Conservation (phyloP, 2,888 invertebrate genomes). For the Pheosia tremula region DNA sequence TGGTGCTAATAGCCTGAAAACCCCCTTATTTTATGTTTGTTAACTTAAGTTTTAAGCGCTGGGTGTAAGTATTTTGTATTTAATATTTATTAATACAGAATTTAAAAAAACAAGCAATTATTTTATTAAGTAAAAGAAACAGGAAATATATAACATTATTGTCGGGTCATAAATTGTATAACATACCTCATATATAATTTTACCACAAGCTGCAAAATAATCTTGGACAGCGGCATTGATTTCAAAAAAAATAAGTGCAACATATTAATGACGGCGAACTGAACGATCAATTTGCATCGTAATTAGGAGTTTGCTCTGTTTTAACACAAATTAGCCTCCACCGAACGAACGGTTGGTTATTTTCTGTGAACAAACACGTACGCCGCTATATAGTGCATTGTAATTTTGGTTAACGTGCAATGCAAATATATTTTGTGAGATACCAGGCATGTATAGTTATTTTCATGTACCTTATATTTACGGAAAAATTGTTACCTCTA, state of each 20-base stretch:
- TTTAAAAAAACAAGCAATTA: too few relatives aligned
- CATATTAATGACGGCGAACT: constrained; percentile 62
- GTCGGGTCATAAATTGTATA: too few relatives aligned
- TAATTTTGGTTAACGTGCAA: constrained; percentile 36
- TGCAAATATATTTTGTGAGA: constrained; percentile 27
- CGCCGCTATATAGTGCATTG: constrained; percentile 40
- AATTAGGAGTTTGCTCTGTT: constrained; percentile 74
- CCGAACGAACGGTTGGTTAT: constrained; percentile 58
- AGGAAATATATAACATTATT: too few relatives aligned
- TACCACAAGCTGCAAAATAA: too few relatives aligned
- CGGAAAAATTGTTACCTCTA: neutral
- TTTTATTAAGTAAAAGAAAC: too few relatives aligned
- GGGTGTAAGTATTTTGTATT: too few relatives aligned
- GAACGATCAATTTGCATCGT: constrained; percentile 79
- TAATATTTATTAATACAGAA: too few relatives aligned
- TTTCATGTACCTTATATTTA: neutral
- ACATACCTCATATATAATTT: too few relatives aligned
- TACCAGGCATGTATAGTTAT: neutral
- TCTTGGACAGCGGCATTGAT: too few relatives aligned
- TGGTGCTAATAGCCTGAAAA: too few relatives aligned
- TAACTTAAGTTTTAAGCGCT: too few relatives aligned
- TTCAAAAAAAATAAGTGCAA: constrained; percentile 25
- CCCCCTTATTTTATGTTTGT: too few relatives aligned
- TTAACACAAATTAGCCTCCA: constrained; percentile 74
- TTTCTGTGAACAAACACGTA: constrained; percentile 52